Evolutionary conservation across 2,888 invertebrate species (phyloP).

Genomic region (Saturnia japonica): DNA sequence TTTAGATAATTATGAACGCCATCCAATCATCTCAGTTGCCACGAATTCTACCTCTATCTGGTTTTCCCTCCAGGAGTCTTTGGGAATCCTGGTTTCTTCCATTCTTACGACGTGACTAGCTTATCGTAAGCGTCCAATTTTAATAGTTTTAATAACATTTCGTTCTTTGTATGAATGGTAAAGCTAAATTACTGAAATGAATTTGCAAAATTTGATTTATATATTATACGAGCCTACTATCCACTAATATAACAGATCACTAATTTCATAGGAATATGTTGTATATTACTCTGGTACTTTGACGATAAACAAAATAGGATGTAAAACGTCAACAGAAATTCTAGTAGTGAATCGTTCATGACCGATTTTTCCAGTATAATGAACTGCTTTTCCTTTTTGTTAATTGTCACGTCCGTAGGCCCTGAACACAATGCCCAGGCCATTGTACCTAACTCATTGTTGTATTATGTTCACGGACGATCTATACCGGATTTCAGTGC

Average conservation of each 20-base stretch:
- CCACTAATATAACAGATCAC: background rate
- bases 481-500: slow-evolving; percentile 16
- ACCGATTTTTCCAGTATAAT: slow-evolving; percentile 40
- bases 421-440: slow-evolving; percentile 23
- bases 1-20: too few species aligned
- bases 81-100: too few species aligned
- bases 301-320: background rate
- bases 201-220: background rate
- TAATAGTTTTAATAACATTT: too few species aligned
- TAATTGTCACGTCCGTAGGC: slow-evolving; percentile 57
- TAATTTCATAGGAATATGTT: background rate
- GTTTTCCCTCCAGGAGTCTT: too few species aligned
- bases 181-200: too few species aligned
- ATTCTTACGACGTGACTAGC: too few species aligned
- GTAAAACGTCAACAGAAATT: background rate
- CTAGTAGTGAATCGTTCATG: slow-evolving; percentile 28
- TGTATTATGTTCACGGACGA: slow-evolving; percentile 22
- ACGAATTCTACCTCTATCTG: too few species aligned
- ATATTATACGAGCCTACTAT: background rate
- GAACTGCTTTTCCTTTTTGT: slow-evolving; percentile 58
- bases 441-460: slow-evolving; percentile 25
- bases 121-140: too few species aligned
- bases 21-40: too few species aligned
- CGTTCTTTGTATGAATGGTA: too few species aligned
- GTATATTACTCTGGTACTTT: background rate